These are phyloP conservation scores for Gymnothorax reevesii DNA, from an alignment of 2,797 vertebrate genomes.

Conservation along the genomic window DNA sequence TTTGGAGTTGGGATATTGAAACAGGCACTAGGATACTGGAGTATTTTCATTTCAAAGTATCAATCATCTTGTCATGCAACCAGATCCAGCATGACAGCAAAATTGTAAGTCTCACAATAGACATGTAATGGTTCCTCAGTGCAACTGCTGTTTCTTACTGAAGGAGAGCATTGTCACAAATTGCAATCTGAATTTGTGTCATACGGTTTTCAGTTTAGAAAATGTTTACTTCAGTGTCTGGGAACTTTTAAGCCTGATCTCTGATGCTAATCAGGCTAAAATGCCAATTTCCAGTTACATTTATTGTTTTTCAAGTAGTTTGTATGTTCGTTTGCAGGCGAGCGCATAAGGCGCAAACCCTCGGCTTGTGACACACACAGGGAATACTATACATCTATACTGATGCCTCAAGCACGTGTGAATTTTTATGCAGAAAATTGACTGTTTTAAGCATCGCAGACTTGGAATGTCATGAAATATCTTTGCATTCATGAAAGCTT, in stretches of 20 bases:
- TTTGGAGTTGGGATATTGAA: not conserved
- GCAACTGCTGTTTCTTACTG: not conserved
- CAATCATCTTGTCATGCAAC: slow-evolving; percentile 3
- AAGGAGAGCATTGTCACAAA: not conserved
- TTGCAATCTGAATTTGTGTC: not conserved
- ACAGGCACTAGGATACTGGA: not conserved
- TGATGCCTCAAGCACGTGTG: not conserved
- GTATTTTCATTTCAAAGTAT: not conserved
- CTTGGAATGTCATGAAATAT: not conserved
- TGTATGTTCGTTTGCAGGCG: too few relatives aligned
- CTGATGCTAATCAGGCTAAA: too few relatives aligned
- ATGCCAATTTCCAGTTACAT: too few relatives aligned
- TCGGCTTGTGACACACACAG: too few relatives aligned
- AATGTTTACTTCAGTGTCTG: not conserved
- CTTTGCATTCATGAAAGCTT: not conserved
- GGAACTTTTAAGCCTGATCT: not conserved
- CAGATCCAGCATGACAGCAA: not conserved
- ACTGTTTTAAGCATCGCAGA: not conserved
- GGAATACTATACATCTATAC: too few relatives aligned
- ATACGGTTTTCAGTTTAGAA: not conserved
- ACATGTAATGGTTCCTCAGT: not conserved
- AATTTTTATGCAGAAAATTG: not conserved
- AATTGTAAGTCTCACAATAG: not conserved
- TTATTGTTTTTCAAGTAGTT: too few relatives aligned
- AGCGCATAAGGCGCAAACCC: too few relatives aligned